Percentiles rank a stretch among this genome's conserved stretches.
These are phyloP conservation scores for Ctenomys sociabilis DNA, from an alignment of 2,113 vertebrate genomes.

Conservation along the genomic window DNA sequence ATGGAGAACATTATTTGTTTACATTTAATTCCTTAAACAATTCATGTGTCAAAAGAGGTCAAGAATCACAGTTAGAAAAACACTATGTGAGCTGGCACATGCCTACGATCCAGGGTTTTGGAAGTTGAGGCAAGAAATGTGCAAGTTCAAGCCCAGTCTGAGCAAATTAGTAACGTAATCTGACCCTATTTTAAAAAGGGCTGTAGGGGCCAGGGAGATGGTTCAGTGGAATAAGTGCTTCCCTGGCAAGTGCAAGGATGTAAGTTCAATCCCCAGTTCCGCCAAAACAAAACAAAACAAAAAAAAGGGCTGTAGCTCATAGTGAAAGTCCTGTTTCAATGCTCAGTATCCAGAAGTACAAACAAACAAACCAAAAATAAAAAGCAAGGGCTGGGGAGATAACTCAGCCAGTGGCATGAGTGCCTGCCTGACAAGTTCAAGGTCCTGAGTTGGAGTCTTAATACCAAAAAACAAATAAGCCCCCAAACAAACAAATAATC, in stretches of 20 bases:
- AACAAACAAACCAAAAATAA: not conserved
- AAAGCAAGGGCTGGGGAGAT: not conserved
- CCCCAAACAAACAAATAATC: no score
- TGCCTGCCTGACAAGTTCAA: no score
- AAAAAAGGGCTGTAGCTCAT: not conserved
- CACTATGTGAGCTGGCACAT: not conserved
- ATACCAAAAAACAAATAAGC: no score
- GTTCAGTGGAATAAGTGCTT: no score
- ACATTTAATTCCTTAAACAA: not conserved
- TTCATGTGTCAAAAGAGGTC: not conserved
- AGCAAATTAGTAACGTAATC: not conserved
- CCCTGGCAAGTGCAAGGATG: no score
- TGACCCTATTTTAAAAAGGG: not conserved
- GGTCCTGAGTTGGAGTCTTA: no score
- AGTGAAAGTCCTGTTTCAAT: not conserved
- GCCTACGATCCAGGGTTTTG: not conserved
- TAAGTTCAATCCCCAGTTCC: no score
- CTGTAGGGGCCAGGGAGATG: no score
- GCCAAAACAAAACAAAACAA: no score
- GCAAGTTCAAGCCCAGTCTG: not conserved
- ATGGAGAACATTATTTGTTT: not conserved
- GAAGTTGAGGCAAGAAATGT: not conserved
- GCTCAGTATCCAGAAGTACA: not conserved
- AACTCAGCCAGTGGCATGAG: no score
- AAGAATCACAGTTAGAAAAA: not conserved